A percentile compares a stretch with the other conserved stretches of the same genome.
These are phyloP conservation scores for Macrobrachium rosenbergii DNA, from an alignment of 1,140 invertebrate genomes.

Conservation along the genomic window DNA sequence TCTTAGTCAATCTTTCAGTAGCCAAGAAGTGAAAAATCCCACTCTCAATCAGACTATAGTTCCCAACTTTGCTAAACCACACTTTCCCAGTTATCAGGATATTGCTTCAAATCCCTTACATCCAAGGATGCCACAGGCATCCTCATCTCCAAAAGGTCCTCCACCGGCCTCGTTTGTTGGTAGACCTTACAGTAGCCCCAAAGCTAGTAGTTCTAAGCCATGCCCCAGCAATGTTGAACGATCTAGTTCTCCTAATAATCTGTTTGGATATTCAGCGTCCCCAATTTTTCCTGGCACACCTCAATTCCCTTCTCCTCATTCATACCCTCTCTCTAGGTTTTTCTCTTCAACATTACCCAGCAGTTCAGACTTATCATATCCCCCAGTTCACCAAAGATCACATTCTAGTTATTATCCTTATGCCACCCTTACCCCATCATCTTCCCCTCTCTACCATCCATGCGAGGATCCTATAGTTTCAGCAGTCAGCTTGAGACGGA, in stretches of 20 bases:
- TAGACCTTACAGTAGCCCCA: constrained; percentile 47
- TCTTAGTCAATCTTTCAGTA: constrained; percentile 34
- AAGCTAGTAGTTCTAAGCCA: constrained; percentile 32
- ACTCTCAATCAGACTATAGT: constrained; percentile 67
- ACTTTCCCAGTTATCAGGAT: constrained; percentile 62
- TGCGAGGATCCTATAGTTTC: constrained; percentile 65
- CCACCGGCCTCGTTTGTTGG: constrained; percentile 12
- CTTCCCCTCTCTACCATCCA: constrained; percentile 65
- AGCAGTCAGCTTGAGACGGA: constrained; percentile 62
- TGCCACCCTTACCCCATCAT: constrained; percentile 57
- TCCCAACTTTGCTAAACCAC: constrained; percentile 67
- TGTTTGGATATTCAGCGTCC: constrained; percentile 34
- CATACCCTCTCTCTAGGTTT: constrained; percentile 47
- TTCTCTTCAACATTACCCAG: constrained; percentile 34
- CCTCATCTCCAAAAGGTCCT: constrained; percentile 47
- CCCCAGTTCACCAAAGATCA: constrained; percentile 57
- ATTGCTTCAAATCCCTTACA: constrained; percentile 37
- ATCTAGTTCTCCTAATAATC: background rate
- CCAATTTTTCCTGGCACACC: constrained; percentile 17
- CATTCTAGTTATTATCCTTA: constrained; percentile 51
- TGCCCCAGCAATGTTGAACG: constrained; percentile 23
- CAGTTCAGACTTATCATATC: constrained; percentile 42
- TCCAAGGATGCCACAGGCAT: constrained; percentile 47
- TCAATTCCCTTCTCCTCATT: constrained; percentile 46
- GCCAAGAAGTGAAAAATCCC: constrained; percentile 64